A percentile compares a stretch with the other conserved stretches of the same genome.
These are phyloP conservation scores for Panzeria rudis DNA, from an alignment of 2,888 invertebrate genomes.

Conservation along the genomic window DNA sequence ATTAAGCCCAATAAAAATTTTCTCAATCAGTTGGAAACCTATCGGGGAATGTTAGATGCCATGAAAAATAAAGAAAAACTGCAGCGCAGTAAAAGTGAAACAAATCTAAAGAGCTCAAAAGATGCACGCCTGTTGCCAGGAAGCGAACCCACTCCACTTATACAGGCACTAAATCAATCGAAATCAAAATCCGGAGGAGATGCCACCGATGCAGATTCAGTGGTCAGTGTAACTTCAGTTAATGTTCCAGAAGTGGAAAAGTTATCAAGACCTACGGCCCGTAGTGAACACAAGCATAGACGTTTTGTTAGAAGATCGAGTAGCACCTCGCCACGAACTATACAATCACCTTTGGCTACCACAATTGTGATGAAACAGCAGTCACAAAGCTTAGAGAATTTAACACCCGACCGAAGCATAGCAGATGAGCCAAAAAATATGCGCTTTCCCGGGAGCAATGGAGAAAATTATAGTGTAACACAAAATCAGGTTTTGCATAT, in stretches of 20 bases:
- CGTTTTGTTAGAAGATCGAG: conserved; percentile 81
- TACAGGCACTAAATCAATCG: conserved; percentile 85
- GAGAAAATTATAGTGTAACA: conserved; percentile 94
- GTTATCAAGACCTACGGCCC: conserved; percentile 54
- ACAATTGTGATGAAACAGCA: conserved; percentile 82
- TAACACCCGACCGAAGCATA: conserved; percentile 81
- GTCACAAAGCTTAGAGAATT: conserved; percentile 83
- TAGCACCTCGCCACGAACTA: conserved; percentile 82
- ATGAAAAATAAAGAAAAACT: conserved; percentile 97
- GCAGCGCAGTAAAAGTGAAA: conserved; percentile 96
- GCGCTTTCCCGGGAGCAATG: conserved; percentile 93
- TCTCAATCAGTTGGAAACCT: conserved; percentile 96
- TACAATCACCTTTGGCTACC: conserved; percentile 75
- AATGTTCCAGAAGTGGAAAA: conserved; percentile 52
- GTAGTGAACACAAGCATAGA: conserved; percentile 79
- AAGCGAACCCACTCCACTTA: conserved; percentile 87
- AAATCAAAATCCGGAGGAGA: conserved; percentile 79
- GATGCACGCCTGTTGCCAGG: conserved; percentile 85
- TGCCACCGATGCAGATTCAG: conserved; percentile 69
- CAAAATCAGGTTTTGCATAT: conserved; percentile 95
- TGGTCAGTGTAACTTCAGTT: conserved; percentile 32
- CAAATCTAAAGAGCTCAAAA: conserved; percentile 90
- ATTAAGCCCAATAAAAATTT: conserved; percentile 98
- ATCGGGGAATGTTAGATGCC: conserved; percentile 97
- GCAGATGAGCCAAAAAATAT: conserved; percentile 88